Evolutionary conservation across 2,797 vertebrate species (phyloP).

Genomic region (Nyctalus aviator): DNA sequence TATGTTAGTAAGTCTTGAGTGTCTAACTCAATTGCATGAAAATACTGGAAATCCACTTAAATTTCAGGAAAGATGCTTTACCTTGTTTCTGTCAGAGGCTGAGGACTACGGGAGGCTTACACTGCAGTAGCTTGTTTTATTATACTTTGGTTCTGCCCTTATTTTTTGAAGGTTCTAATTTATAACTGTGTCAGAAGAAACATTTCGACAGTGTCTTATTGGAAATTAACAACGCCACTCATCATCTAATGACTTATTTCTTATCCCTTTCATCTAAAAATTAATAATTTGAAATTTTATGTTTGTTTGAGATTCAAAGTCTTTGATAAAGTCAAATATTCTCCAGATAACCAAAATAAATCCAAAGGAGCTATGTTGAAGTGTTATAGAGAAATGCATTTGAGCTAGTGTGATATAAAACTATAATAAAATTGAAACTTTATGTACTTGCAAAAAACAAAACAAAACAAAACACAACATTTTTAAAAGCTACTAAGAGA

Average conservation of each 20-base stretch:
- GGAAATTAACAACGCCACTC: neutral
- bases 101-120: neutral
- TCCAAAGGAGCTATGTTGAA: neutral
- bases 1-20: neutral
- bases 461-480: too few species aligned
- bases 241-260: neutral
- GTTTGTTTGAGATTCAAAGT: constrained; percentile 16
- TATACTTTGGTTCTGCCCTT: neutral
- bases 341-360: constrained; percentile 17
- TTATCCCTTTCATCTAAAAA: neutral
- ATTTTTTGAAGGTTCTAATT: neutral
- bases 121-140: neutral
- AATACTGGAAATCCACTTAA: neutral
- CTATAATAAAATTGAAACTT: constrained; percentile 48
- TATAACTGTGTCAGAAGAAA: constrained; percentile 2
- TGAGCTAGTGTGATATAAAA: neutral
- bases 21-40: neutral
- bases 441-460: neutral
- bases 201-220: constrained; percentile 10
- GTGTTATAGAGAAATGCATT: constrained; percentile 41
- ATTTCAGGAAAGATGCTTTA: neutral
- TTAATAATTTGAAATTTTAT: constrained; percentile 7
- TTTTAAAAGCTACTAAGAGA: constrained; percentile 3
- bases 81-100: neutral
- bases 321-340: neutral